phyloP scores from a whole-genome alignment of 35 echinoderm and acorn worm genomes.

The Amphiura filiformis region DNA sequence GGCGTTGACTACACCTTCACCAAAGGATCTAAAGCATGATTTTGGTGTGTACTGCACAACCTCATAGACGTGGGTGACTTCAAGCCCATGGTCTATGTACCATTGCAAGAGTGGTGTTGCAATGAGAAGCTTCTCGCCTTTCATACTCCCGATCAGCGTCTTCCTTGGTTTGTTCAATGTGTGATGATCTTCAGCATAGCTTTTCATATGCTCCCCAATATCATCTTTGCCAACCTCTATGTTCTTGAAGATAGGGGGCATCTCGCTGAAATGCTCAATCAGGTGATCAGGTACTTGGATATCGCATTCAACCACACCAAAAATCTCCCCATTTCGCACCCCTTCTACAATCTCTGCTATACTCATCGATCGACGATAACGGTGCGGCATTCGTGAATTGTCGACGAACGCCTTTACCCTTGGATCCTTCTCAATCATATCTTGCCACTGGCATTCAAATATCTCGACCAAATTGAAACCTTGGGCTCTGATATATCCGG shows the following conservation, averaged over 20 bases:
- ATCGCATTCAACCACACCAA: slow-evolving; percentile 33
- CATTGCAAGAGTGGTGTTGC: slow-evolving; percentile 25
- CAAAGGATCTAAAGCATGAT: background rate
- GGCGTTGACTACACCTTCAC: slow-evolving; percentile 22
- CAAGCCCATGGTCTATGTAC: slow-evolving; percentile 37
- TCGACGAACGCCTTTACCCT: background rate
- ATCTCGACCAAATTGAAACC: slow-evolving; percentile 46
- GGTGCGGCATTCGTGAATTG: background rate
- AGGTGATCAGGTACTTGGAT: slow-evolving; percentile 23
- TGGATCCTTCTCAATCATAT: background rate
- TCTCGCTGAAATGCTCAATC: slow-evolving; percentile 38
- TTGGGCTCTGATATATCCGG: slow-evolving; percentile 24
- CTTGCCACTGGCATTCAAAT: slow-evolving; percentile 34
- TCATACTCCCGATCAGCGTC: slow-evolving; percentile 18
- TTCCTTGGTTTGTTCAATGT: slow-evolving; percentile 16
- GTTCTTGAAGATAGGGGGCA: slow-evolving; percentile 65
- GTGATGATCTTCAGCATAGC: slow-evolving; percentile 19
- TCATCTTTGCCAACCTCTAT: slow-evolving; percentile 27
- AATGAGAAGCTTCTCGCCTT: slow-evolving; percentile 6
- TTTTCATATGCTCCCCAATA: slow-evolving; percentile 42
- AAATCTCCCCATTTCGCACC: background rate
- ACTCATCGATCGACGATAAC: background rate
- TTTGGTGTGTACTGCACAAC: slow-evolving; percentile 22
- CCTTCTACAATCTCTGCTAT: background rate
- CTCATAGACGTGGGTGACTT: slow-evolving; percentile 15